These are phyloP conservation scores for Leuciscus waleckii DNA, from an alignment of 2,797 vertebrate genomes.

Conservation along the genomic window DNA sequence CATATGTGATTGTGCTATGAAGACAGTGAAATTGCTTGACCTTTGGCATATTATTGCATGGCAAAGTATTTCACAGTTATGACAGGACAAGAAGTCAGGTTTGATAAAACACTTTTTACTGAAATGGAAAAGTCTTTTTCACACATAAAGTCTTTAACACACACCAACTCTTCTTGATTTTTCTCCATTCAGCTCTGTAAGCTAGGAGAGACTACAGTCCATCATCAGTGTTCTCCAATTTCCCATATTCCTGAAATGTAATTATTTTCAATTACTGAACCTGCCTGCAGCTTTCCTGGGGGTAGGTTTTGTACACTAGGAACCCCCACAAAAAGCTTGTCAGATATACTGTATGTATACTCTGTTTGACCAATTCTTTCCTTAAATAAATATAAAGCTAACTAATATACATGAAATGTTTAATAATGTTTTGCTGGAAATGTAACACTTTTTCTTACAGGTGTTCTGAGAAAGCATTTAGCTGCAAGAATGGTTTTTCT, in stretches of 20 bases:
- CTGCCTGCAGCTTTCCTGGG: constrained; percentile 60
- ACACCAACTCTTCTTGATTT: constrained; percentile 26
- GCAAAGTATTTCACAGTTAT: constrained; percentile 1
- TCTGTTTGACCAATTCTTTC: constrained; percentile 25
- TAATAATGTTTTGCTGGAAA: constrained; percentile 2
- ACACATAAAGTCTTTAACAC: constrained; percentile 25
- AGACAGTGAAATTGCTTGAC: not conserved
- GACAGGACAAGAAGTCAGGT: constrained; percentile 22
- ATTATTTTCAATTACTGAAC: constrained; percentile 74
- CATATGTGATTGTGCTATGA: not conserved
- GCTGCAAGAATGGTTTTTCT: not conserved
- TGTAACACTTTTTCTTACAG: not conserved
- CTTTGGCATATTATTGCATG: not conserved
- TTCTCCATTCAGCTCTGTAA: constrained; percentile 24
- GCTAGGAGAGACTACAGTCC: constrained; percentile 27
- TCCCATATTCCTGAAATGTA: constrained; percentile 67
- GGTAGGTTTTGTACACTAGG: constrained; percentile 39
- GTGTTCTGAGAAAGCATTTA: constrained; percentile 8
- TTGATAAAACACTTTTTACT: constrained; percentile 38
- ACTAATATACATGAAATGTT: not conserved
- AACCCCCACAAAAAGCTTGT: constrained; percentile 35
- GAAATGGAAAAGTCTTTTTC: constrained; percentile 21
- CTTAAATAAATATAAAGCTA: constrained; percentile 34
- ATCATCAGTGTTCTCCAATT: constrained; percentile 44
- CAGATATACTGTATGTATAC: constrained; percentile 12